These are phyloP conservation scores for Melospiza georgiana DNA, from an alignment of 2,113 vertebrate species.

Conservation along the genomic window DNA sequence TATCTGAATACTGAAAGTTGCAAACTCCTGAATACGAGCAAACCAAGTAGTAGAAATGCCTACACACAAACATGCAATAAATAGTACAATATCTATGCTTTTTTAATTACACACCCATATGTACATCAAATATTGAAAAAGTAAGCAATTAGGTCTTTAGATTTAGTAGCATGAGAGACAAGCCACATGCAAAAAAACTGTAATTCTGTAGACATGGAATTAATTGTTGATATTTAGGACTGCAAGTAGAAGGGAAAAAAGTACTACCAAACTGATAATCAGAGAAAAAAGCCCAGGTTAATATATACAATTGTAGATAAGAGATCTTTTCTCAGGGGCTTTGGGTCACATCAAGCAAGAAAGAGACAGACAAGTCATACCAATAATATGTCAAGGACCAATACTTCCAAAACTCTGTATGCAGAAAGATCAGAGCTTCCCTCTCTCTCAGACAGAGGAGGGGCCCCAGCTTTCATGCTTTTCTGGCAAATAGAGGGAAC, in stretches of 20 bases:
- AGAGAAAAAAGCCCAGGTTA: background rate
- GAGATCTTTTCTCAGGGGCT: background rate
- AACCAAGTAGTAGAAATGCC: background rate
- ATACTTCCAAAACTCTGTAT: background rate
- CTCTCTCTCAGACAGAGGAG: constrained; percentile 1
- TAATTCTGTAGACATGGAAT: background rate
- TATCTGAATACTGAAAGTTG: background rate
- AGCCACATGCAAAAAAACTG: background rate
- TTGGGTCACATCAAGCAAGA: background rate
- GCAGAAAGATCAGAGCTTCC: background rate
- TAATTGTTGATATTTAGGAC: background rate
- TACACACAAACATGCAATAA: background rate
- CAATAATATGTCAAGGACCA: background rate
- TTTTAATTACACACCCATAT: background rate
- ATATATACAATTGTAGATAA: background rate
- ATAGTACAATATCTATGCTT: background rate
- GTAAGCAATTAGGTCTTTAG: background rate
- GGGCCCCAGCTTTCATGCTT: constrained; percentile 22
- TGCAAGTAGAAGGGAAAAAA: background rate
- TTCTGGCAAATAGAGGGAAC: constrained; percentile 50
- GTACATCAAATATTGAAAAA: background rate
- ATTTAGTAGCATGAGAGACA: background rate
- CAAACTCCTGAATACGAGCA: background rate
- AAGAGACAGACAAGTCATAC: background rate
- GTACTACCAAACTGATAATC: background rate